Evolutionary conservation across 2,888 invertebrate species (phyloP), one percentile per base, ranked within the genome.

Genomic region (Gymnosoma rotundatum): DNA sequence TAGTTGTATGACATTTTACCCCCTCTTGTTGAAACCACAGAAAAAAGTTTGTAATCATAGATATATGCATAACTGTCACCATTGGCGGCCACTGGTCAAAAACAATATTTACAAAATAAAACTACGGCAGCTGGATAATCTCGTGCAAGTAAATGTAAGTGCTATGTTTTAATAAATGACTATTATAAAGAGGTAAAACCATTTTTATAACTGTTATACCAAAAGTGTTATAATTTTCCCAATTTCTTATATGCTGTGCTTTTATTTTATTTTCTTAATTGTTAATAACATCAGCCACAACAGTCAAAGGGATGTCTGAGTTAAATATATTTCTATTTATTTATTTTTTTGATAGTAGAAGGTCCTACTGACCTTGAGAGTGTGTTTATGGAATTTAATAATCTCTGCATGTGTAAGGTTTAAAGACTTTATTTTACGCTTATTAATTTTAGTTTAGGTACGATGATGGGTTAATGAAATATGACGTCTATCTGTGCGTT

Each of bases 361-460:
- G 64, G 36, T 56, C 32, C 10, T 12, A 4, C 56, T 75, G 75
- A 75, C 75, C 75, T 75, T 75, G 75, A 25, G n/a, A 45, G 0
- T 36, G 32, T 38, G 4, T 45, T 56, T 42, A 16, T 21, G 36
- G 20, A 18, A 56, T 42, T 48, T 25, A 48, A 16, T 25, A 10
- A 7, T 48, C 0, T 21, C 8, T 48, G 25, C 48, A 36, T 36
- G 48, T 36, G n/a, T 61, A 6, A 18, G 9, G 20, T 38, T 54
- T 38, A 32, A 52, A 21, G 10, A 52, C n/a, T 36, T 67, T 38
- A 36, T 50, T 32, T 52, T 16, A 54, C 36, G 12, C 10, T 21
- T 16, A 60, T 50, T 18, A 20, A 52, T 52, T 14, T 36, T 2
- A 18, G 14, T 20, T 36, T 36, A 18, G 66, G 12, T 32, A 32